phyloP scores from a whole-genome alignment of 1,140 invertebrate genomes.

The Calycopis cecrops region DNA sequence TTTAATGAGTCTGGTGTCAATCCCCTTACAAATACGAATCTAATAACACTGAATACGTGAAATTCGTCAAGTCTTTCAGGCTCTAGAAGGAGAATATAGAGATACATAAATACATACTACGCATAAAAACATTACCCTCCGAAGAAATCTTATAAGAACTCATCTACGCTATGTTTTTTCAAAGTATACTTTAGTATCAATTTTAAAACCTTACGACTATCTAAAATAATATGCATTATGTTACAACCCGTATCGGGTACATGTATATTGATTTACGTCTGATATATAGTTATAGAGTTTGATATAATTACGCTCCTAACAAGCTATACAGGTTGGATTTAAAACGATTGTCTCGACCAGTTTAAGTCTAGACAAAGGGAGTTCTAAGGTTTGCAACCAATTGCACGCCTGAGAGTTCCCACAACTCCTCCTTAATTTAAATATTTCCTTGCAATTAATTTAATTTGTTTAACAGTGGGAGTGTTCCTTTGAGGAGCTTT shows the following conservation, averaged over 20 bases:
- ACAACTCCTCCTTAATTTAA: conserved; percentile 57
- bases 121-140: too few relatives aligned
- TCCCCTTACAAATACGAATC: too few relatives aligned
- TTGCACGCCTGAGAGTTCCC: conserved; percentile 46
- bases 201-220: too few relatives aligned
- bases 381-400: conserved; percentile 50
- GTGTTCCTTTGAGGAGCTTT: conserved; percentile 32
- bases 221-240: background rate
- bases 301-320: conserved; percentile 35
- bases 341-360: conserved; percentile 43
- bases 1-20: too few relatives aligned
- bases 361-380: conserved; percentile 57
- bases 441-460: conserved; percentile 69
- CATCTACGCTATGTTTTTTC: background rate
- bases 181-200: too few relatives aligned
- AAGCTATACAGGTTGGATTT: conserved; percentile 28
- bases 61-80: too few relatives aligned
- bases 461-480: conserved; percentile 67
- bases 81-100: too few relatives aligned
- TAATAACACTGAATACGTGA: too few relatives aligned
- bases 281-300: conserved; percentile 27
- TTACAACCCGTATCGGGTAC: conserved; percentile 10
- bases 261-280: conserved; percentile 36
- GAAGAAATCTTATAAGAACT: background rate
- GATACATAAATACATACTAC: too few relatives aligned